A percentile compares a stretch with the other conserved stretches of the same genome.
phyloP scores from a whole-genome alignment of 2,888 invertebrate species.

The Ptycholaimellus sp. region DNA sequence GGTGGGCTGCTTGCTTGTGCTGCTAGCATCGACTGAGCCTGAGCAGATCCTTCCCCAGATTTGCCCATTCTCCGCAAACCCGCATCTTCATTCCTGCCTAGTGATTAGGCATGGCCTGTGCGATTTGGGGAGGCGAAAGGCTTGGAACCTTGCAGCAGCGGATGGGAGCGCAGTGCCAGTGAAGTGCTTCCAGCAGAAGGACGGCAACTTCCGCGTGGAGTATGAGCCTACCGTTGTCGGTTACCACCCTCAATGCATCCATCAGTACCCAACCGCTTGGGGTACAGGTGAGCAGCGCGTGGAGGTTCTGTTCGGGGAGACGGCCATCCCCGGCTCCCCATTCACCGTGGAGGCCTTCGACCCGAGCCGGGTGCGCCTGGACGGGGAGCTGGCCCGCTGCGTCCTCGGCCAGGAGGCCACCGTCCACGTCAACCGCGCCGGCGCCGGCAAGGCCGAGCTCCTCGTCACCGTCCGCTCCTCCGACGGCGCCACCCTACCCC shows the following conservation, averaged over 20 bases:
- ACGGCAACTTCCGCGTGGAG: conserved; percentile 77
- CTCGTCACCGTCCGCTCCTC: conserved; percentile 19
- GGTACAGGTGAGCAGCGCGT: conserved; percentile 73
- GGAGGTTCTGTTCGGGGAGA: conserved; percentile 49
- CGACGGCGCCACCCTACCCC: conserved; percentile 13
- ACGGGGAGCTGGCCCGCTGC: conserved; percentile 12
- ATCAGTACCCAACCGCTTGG: too few species aligned
- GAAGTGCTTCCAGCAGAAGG: conserved; percentile 78
- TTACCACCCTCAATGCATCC: too few species aligned
- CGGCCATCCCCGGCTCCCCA: conserved; percentile 64
- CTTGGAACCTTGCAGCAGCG: conserved; percentile 27
- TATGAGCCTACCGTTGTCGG: too few species aligned
- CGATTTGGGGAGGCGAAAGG: background rate
- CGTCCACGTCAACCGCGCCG: conserved; percentile 13
- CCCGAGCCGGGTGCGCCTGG: conserved; percentile 17
- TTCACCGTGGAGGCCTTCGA: conserved; percentile 85
- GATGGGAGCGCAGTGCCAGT: conserved; percentile 46
- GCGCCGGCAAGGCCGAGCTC: conserved; percentile 19
- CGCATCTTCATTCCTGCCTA: background rate
- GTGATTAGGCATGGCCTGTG: background rate
- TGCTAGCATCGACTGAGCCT: too few species aligned
- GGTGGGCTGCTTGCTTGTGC: too few species aligned
- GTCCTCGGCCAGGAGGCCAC: conserved; percentile 12
- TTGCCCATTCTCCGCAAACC: too few species aligned
- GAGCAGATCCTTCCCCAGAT: too few species aligned